These are phyloP conservation scores for Melanotus villosus DNA, from an alignment of 2,888 invertebrate species.

Conservation along the genomic window DNA sequence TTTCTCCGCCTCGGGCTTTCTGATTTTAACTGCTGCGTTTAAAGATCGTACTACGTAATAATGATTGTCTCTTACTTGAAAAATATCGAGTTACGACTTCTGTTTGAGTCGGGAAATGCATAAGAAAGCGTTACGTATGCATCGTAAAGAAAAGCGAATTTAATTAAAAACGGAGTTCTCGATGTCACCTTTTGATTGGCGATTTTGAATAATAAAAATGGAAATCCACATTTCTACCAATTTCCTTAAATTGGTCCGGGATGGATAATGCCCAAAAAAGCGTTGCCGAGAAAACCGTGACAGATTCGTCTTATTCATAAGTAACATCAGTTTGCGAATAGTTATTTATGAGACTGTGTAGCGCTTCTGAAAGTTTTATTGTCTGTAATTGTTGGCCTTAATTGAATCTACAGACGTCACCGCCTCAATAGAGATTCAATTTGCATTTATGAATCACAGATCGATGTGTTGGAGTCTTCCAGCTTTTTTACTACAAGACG, in stretches of 20 bases:
- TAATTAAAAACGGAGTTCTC: too few species aligned
- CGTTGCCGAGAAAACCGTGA: neutral
- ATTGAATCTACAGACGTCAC: conserved; percentile 27
- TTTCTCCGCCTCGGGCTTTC: conserved; percentile 30
- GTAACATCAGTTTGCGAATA: neutral
- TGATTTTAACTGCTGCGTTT: conserved; percentile 6
- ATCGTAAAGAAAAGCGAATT: too few species aligned
- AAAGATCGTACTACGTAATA: too few species aligned
- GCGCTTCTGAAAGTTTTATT: conserved; percentile 17
- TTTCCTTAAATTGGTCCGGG: too few species aligned
- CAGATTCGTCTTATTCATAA: neutral
- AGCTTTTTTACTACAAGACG: neutral
- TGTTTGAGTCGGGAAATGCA: neutral
- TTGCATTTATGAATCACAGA: conserved; percentile 32
- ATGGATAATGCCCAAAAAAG: too few species aligned
- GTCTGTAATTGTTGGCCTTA: conserved; percentile 25
- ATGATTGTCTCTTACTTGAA: too few species aligned
- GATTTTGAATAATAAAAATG: too few species aligned
- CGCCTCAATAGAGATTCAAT: conserved; percentile 19
- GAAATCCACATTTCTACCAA: too few species aligned
- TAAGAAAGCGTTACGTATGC: too few species aligned
- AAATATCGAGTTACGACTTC: neutral
- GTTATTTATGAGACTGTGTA: conserved; percentile 6
- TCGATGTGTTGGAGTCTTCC: conserved; percentile 13
- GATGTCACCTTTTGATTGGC: too few species aligned